These are phyloP conservation scores for Meriones unguiculatus DNA, from an alignment of 2,113 vertebrate genomes.

Conservation along the genomic window DNA sequence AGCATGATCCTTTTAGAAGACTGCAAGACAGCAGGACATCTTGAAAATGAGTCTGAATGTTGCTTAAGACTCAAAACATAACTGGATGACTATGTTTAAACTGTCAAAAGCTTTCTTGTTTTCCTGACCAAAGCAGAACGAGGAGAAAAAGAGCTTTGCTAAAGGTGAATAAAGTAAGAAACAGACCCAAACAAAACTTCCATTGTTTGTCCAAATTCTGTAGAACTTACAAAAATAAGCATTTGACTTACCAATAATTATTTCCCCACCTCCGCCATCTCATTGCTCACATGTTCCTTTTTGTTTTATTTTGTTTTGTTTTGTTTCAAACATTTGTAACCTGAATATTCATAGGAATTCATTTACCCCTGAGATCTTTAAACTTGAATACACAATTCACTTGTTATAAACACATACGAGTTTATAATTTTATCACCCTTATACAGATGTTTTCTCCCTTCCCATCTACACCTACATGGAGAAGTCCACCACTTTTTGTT, in stretches of 20 bases:
- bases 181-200: not conserved
- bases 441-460: not conserved
- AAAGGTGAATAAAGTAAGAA: not conserved
- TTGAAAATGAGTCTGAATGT: not conserved
- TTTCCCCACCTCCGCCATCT: not conserved
- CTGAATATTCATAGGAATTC: not conserved
- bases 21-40: not conserved
- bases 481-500: not conserved
- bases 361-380: not conserved
- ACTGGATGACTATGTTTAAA: conserved; percentile 41
- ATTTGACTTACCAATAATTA: not conserved
- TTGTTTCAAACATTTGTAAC: not conserved
- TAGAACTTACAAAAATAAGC: not conserved
- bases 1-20: conserved; percentile 21
- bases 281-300: not conserved
- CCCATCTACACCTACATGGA: not conserved
- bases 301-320: not conserved
- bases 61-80: conserved; percentile 21
- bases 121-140: not conserved
- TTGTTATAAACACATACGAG: not conserved
- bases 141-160: not conserved
- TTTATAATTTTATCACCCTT: not conserved
- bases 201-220: not conserved
- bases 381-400: not conserved
- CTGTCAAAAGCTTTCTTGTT: not conserved